These are phyloP conservation scores for Pogona vitticeps DNA, from an alignment of 2,113 vertebrate species.

Conservation along the genomic window DNA sequence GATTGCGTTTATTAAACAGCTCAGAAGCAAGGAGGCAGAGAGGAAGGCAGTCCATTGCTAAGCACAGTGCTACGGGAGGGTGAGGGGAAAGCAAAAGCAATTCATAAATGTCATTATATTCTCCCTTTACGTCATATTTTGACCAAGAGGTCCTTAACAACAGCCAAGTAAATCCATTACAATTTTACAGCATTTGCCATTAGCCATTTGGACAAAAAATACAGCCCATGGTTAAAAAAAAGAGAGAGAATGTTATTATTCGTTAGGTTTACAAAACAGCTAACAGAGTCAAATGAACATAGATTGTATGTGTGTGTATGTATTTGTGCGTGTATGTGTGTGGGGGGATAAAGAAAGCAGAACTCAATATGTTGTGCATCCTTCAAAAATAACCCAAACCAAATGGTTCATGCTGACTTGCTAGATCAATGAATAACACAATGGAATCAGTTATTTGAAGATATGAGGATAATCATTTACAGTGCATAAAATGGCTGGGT, in stretches of 20 bases:
- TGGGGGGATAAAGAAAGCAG: constrained; percentile 44
- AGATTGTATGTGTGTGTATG: not conserved
- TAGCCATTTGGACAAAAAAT: constrained; percentile 36
- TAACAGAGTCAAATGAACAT: not conserved
- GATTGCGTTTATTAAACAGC: constrained; percentile 24
- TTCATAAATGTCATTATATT: constrained; percentile 40
- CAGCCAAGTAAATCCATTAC: constrained; percentile 8
- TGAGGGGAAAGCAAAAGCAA: constrained; percentile 54
- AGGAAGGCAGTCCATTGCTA: constrained; percentile 41
- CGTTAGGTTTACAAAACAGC: constrained; percentile 56
- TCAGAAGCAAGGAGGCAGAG: constrained; percentile 4
- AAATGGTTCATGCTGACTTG: no score
- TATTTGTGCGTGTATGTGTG: not conserved
- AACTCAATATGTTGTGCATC: constrained; percentile 49
- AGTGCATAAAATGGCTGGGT: not conserved
- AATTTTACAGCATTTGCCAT: not conserved
- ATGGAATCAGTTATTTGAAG: not conserved
- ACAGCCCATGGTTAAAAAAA: constrained; percentile 4
- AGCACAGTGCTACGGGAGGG: constrained; percentile 16
- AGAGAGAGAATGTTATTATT: not conserved
- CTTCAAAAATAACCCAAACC: no score
- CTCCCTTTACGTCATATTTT: constrained; percentile 45
- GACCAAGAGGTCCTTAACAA: constrained; percentile 48
- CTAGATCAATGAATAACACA: not conserved
- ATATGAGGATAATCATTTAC: not conserved